Base-by-base conservation (phyloP, 2,113 vertebrate genomes). In the Lipophrys pholis region DNA sequence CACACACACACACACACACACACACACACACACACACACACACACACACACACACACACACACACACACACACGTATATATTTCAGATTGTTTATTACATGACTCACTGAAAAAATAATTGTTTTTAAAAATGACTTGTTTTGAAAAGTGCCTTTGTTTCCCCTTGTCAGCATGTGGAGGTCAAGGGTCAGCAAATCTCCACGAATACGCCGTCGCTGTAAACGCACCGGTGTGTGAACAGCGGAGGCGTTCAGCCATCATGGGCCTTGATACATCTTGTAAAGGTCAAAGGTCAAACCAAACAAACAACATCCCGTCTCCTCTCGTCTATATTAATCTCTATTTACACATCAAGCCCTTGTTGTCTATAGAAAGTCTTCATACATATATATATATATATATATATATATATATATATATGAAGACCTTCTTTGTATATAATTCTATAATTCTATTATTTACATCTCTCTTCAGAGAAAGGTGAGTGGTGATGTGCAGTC, bases 401-500 rank as follows among this genome's bases (percentile, higher is more conserved):
- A 30, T 30, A 30, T 30, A 84, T 84, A 83, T 87, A 89, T 83
- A 89, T 30, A 4, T 30, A 30, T 30, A 30, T 30, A 84, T 84
- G 83, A 90, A 30, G 21, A 30, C 2, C 4, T 30, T 2, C 21
- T 4, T 30, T 2, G 4, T 30, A 30, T 30, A 30, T 30, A 30
- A 30, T 30, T 30, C 21, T 30, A 30, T 30, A 30, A 2, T 87
- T 88, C 87, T 78, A 85, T 72, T 91, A 89, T 91, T 82, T 92
- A 92, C 91, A 92, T 80, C 63, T 80, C 43, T 83, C 76, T 76
- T 83, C 69, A 81, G 76, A 86, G 80, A 61, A 51, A 51, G 74
- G 69, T 87, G 82, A 86, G 88, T 90, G 79, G 75, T 80, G 72
- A 39, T 73, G 80, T 84, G 73, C 77, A 60, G 43, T 56, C 82